Evolutionary conservation across 2,797 vertebrate species (phyloP), one percentile per base, ranked within the genome.

Genomic region (Malacoraja senta): DNA sequence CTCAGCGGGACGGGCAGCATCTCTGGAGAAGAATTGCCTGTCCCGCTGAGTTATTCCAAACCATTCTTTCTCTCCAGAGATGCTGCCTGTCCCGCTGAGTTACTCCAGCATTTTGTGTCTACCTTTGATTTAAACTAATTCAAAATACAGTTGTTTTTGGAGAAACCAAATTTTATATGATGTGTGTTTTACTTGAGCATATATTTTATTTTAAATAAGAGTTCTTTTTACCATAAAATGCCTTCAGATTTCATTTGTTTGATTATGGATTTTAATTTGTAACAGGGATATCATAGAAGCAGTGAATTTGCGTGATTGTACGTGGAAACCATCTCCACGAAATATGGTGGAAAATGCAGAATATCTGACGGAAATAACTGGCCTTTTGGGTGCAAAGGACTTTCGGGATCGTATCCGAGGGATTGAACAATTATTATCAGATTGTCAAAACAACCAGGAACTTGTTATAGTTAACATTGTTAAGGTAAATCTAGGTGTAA

Each of bases 331-430:
- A 94, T 95, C 95, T 94, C 95, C 96, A 1, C 97, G 97, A 91
- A 97, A 95, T 93, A 95, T 97, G 58, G 95, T 96, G 93, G 98
- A 98, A 94, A 98, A 96, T 88, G 97, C 96, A 0, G 98, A 98
- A 4, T 98, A 98, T 29, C 95, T 98, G 93, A 96, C 96, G 94
- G 97, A 96, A 93, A 94, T 99, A 10, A 96, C 96, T 12, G 94
- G 94, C 72, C 95, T 97, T 26, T 95, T 99, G 94, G 96, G 95
- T 3, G 98, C 98, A 91, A 98, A 96, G 93, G 98, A 99, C 94
- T 99, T 99, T 95, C 96, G 97, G 19, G 98, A 98, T 93, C 96
- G 98, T 90, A 97, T 98, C 93, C 96, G 94, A 94, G 98, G 97
- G 93, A 97, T 99, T 12, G 97, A 98, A 94, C 98, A 98, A 95